Evolutionary conservation across 2,797 vertebrate genomes (phyloP), one percentile per base, ranked within the genome.

Genomic region (Acipenser transmontanus): DNA sequence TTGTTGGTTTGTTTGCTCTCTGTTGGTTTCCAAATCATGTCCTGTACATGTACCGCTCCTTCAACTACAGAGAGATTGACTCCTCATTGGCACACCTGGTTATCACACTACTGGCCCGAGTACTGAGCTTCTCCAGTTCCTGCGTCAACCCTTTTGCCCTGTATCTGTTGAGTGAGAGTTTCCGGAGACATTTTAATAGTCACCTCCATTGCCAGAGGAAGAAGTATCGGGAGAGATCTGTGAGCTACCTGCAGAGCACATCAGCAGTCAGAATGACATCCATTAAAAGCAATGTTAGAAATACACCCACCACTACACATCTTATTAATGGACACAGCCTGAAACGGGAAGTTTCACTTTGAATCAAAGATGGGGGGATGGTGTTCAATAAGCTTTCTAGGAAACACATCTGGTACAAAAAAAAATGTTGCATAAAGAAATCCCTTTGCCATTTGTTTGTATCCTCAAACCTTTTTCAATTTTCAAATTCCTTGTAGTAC

Each of bases 181-280:
- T 92, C 65, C 83, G 90, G 73, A 85, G 85, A 67, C 88, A 89
- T 74, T 91, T 91, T 79, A 88, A 90, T 57, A 91, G 88, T 69
- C 93, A 96, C 73, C 88, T 98, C 65, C 48, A 79, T 48, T 98
- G 96, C 66, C 77, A 83, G 1, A 80, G 71, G 62, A 83, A 78
- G 65, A 66, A 72, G 13, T 82, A 62, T 1, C 84, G 73, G 0
- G 86, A 91, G 62, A 91, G 90, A 63, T 82, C 91, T 63, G 81
- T 87, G 74, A 96, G 93, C 79, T 95, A 91, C 80, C 73, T 92
- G 64, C 85, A 78, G 71, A 97, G 92, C 77, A 95, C 94, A 67
- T 95, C 94, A 11, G 94, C 92, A 67, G 84, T 95, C 73, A 88
- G 89, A 11, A 91, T 96, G 87, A 95, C 93, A 64, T 98, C 95